phyloP scores from a whole-genome alignment of 2,113 vertebrate genomes.

The Puntigrus tetrazona region DNA sequence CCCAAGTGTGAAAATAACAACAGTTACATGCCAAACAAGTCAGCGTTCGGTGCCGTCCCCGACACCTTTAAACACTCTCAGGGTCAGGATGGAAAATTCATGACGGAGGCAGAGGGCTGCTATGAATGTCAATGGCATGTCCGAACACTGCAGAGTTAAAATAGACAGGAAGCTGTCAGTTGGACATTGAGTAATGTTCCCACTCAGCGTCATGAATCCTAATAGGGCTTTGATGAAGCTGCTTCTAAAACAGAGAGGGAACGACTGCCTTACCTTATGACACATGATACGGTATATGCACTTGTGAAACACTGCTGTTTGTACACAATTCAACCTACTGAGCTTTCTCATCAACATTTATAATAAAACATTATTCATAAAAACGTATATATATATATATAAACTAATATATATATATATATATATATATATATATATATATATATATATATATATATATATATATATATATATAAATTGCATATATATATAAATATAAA shows the following conservation, averaged over 20 bases:
- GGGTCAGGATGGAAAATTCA: slow-evolving; percentile 14
- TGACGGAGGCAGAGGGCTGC: slow-evolving; percentile 7
- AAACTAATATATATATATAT: too few relatives aligned
- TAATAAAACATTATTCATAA: too few relatives aligned
- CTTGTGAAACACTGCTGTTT: background rate
- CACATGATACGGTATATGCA: background rate
- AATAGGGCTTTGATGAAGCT: background rate
- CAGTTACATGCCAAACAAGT: slow-evolving; percentile 4
- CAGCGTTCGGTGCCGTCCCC: background rate
- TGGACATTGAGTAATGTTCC: background rate
- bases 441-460: too few relatives aligned
- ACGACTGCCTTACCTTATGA: background rate
- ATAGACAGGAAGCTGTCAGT: slow-evolving; percentile 28
- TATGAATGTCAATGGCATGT: slow-evolving; percentile 22
- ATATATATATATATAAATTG: too few relatives aligned
- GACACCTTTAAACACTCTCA: slow-evolving; percentile 5
- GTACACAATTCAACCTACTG: background rate
- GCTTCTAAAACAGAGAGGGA: background rate
- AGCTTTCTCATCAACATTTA: background rate
- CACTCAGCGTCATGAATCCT: background rate
- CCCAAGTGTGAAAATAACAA: slow-evolving; percentile 10
- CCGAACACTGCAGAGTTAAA: slow-evolving; percentile 27
- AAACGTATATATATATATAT: too few relatives aligned
- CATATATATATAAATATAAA: too few relatives aligned
- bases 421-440: too few relatives aligned